Evolutionary conservation across 2,797 vertebrate species (phyloP).

Genomic region (Manis pentadactyla): DNA sequence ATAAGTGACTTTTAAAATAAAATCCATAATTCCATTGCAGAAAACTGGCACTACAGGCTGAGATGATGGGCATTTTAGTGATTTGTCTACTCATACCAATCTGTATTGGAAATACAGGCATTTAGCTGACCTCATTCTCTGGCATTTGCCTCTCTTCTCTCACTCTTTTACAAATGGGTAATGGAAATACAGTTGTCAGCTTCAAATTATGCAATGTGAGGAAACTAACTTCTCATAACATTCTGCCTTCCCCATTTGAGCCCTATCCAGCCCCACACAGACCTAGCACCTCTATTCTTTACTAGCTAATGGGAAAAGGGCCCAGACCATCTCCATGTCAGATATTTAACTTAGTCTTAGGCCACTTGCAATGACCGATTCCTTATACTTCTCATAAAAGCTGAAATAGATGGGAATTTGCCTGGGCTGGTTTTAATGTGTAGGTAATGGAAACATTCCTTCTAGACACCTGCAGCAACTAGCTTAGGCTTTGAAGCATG

Average conservation of each 20-base stretch:
- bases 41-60: constrained; percentile 15
- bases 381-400: constrained; percentile 47
- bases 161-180: constrained; percentile 67
- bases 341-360: constrained; percentile 57
- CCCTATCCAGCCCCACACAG: neutral
- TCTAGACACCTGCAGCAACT: constrained; percentile 63
- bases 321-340: neutral
- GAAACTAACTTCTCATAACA: constrained; percentile 58
- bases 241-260: neutral
- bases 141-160: constrained; percentile 73
- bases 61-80: constrained; percentile 53
- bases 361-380: constrained; percentile 47
- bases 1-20: constrained; percentile 67
- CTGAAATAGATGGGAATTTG: constrained; percentile 62
- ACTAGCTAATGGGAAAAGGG: constrained; percentile 39
- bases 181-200: constrained; percentile 77
- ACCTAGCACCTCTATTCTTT: neutral
- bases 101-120: constrained; percentile 47
- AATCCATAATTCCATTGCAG: constrained; percentile 43
- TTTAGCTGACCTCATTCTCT: constrained; percentile 75
- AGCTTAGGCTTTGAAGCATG: constrained; percentile 52
- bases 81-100: constrained; percentile 50
- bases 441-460: constrained; percentile 69
- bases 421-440: constrained; percentile 54
- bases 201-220: constrained; percentile 65